Conservation (phyloP, 2,888 invertebrate genomes). For the Tenthredo scrophulariae region DNA sequence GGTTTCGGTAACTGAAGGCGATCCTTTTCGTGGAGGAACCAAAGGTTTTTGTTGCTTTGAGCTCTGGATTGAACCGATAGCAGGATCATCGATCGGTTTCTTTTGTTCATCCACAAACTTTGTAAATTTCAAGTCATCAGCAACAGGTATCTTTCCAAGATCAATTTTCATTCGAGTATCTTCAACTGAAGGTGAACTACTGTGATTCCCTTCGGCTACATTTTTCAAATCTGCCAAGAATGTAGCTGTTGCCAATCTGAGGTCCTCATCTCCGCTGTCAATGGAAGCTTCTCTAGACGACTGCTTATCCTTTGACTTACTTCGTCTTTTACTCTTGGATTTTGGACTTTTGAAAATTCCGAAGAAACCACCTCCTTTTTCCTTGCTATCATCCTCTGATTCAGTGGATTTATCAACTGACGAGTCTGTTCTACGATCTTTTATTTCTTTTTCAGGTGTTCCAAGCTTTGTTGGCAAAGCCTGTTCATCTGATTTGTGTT, state of each 20-base stretch:
- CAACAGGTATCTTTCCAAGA: neutral
- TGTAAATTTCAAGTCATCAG: constrained; percentile 40
- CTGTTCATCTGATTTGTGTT: constrained; percentile 34
- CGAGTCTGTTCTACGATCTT: constrained; percentile 51
- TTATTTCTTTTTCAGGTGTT: constrained; percentile 72
- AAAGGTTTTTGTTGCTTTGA: neutral
- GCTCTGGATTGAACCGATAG: neutral
- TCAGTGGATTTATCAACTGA: constrained; percentile 24
- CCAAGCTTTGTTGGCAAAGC: constrained; percentile 79
- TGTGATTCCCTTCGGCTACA: constrained; percentile 52
- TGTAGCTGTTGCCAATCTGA: constrained; percentile 66
- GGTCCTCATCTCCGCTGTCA: constrained; percentile 61
- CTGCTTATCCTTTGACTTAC: constrained; percentile 60
- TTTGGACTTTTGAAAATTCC: constrained; percentile 64
- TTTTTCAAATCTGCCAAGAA: constrained; percentile 72
- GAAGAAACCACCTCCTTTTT: constrained; percentile 58
- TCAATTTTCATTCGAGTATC: neutral
- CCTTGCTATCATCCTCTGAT: constrained; percentile 49
- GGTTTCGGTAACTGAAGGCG: neutral
- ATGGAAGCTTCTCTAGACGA: constrained; percentile 57
- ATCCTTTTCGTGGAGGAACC: constrained; percentile 3
- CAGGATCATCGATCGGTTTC: constrained; percentile 24
- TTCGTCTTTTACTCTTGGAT: constrained; percentile 59
- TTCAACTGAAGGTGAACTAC: neutral
- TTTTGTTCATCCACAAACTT: constrained; percentile 39